Percentiles rank a stretch among this genome's conserved stretches.
phyloP scores from a whole-genome alignment of 1,140 invertebrate species.

The Galleria mellonella region DNA sequence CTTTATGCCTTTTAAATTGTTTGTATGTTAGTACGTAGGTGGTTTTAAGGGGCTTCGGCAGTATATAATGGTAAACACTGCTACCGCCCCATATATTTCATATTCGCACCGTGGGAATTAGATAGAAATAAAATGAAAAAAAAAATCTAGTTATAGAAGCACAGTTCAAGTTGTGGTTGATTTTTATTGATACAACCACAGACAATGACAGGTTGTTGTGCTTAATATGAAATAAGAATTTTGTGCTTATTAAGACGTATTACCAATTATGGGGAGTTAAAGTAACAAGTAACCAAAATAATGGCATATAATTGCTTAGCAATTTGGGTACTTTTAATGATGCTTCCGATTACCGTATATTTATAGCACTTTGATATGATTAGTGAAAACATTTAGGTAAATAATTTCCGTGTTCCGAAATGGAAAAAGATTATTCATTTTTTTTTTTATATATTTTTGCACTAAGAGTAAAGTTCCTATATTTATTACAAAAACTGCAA shows the following conservation, averaged over 20 bases:
- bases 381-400: slow-evolving; percentile 20
- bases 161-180: background rate
- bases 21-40: slow-evolving; percentile 61
- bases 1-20: slow-evolving; percentile 68
- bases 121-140: slow-evolving; percentile 46
- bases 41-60: slow-evolving; percentile 34
- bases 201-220: slow-evolving; percentile 12
- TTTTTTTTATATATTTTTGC: slow-evolving; percentile 53
- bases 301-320: slow-evolving; percentile 40
- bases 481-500: slow-evolving; percentile 41
- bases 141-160: slow-evolving; percentile 32
- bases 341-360: slow-evolving; percentile 38
- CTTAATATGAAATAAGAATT: slow-evolving; percentile 20
- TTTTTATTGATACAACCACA: slow-evolving; percentile 1
- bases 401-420: slow-evolving; percentile 6
- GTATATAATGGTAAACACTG: slow-evolving; percentile 32
- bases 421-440: slow-evolving; percentile 18
- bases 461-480: slow-evolving; percentile 68
- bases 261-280: slow-evolving; percentile 42
- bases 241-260: slow-evolving; percentile 51
- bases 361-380: slow-evolving; percentile 28
- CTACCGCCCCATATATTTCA: slow-evolving; percentile 29
- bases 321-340: slow-evolving; percentile 39
- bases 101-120: slow-evolving; percentile 54
- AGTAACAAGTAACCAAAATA: slow-evolving; percentile 15